Conservation (phyloP, 30 jellyfish, hydroid and myxozoan species). For the Aurelia coerulea region DNA sequence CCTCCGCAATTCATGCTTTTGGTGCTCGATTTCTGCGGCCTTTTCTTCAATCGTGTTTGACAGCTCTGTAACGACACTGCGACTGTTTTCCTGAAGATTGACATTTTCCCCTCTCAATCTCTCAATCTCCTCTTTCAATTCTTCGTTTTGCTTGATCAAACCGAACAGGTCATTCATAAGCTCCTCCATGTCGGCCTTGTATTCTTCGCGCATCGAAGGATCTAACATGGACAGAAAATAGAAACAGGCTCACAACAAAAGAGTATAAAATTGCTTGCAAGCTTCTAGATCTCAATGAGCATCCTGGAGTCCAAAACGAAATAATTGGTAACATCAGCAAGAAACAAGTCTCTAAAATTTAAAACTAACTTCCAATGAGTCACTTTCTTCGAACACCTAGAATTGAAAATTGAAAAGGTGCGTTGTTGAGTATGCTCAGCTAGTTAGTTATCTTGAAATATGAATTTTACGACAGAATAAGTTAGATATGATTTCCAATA, state of each 20-base stretch:
- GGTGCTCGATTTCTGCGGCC: constrained; percentile 68
- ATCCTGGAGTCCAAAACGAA: too few species aligned
- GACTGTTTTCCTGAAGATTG: constrained; percentile 35
- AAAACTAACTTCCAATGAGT: too few species aligned
- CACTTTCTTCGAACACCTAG: too few species aligned
- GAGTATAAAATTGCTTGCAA: too few species aligned
- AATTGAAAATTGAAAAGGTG: too few species aligned
- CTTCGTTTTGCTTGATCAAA: constrained; percentile 61
- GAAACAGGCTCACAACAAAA: neutral
- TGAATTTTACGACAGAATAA: too few species aligned
- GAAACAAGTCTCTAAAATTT: too few species aligned
- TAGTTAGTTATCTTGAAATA: too few species aligned
- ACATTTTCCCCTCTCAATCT: constrained; percentile 38
- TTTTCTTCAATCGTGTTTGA: constrained; percentile 52
- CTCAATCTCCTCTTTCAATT: constrained; percentile 67
- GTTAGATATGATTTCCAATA: too few species aligned
- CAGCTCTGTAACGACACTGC: constrained; percentile 53
- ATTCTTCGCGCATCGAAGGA: constrained; percentile 23
- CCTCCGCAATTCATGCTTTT: constrained; percentile 59
- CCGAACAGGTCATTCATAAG: constrained; percentile 50
- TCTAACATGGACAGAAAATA: neutral
- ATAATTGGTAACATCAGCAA: too few species aligned
- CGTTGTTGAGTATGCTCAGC: too few species aligned
- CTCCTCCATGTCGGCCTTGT: constrained; percentile 53
- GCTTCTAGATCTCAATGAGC: too few species aligned